These are phyloP conservation scores for Rhaphigaster nebulosa DNA, from an alignment of 2,888 invertebrate species.

Conservation along the genomic window DNA sequence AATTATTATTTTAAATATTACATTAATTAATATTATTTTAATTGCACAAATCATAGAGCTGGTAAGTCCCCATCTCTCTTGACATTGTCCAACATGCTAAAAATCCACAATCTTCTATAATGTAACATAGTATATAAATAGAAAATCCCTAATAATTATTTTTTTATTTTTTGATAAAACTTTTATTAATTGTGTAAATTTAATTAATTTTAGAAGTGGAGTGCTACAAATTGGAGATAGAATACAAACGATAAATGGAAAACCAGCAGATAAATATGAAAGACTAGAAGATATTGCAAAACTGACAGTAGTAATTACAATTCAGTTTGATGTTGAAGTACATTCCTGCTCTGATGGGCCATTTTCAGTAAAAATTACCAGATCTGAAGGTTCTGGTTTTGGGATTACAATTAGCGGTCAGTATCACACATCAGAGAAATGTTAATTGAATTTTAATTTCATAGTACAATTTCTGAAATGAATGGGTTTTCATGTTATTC, in stretches of 20 bases:
- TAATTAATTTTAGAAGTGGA: constrained; percentile 76
- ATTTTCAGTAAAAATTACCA: constrained; percentile 82
- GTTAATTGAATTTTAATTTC: neutral
- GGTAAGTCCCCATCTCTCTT: no score
- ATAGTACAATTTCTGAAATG: neutral
- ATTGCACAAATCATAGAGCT: no score
- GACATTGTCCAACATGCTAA: no score
- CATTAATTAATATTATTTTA: no score
- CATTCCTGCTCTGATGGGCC: constrained; percentile 55
- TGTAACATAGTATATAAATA: no score
- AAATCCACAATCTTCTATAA: no score
- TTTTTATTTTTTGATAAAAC: no score
- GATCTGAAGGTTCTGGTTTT: constrained; percentile 74
- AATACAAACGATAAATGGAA: constrained; percentile 86
- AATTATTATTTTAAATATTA: no score
- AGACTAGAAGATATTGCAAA: constrained; percentile 63
- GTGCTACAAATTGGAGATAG: constrained; percentile 86
- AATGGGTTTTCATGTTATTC: neutral
- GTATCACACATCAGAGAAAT: constrained; percentile 55
- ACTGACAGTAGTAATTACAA: constrained; percentile 77
- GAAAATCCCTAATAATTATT: no score
- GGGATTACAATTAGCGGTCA: constrained; percentile 91
- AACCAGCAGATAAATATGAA: constrained; percentile 68
- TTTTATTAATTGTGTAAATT: neutral
- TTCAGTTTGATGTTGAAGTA: constrained; percentile 84